Conservation (phyloP, 2,888 invertebrate species). For the Sepiola atlantica region DNA sequence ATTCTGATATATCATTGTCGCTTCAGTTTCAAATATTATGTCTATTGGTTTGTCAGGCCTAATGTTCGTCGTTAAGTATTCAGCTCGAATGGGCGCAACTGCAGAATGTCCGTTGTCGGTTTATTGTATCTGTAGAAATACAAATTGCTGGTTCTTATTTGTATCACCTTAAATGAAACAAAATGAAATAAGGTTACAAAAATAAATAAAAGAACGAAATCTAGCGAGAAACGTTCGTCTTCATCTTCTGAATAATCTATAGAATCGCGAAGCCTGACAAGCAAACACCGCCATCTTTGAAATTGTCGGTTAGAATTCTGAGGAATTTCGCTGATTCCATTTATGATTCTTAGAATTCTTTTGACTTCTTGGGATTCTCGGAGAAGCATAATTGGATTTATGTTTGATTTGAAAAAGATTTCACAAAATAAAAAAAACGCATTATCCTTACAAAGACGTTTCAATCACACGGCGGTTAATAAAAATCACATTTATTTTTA, state of each 20-base stretch:
- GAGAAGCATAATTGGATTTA: neutral
- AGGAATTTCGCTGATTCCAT: neutral
- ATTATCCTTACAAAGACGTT: too few relatives aligned
- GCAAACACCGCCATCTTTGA: neutral
- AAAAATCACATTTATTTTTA: too few relatives aligned
- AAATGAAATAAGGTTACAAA: too few relatives aligned
- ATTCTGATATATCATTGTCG: too few relatives aligned
- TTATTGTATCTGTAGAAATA: neutral
- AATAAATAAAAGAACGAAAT: neutral
- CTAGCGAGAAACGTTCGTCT: neutral
- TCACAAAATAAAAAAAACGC: neutral
- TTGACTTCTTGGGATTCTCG: neutral
- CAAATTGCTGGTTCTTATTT: neutral
- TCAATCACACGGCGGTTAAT: too few relatives aligned
- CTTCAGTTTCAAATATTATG: too few relatives aligned
- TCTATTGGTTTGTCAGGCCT: too few relatives aligned
- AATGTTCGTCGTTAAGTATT: too few relatives aligned
- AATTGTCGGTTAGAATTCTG: neutral
- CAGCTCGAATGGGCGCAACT: too few relatives aligned
- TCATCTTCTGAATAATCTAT: neutral
- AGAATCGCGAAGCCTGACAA: neutral
- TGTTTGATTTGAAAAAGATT: neutral
- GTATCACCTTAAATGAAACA: neutral
- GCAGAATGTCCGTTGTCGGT: too few relatives aligned
- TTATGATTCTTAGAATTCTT: neutral